Percentiles rank a stretch among this genome's conserved stretches.
Conservation (phyloP, 2,888 invertebrate genomes). For the Bibio marci region DNA sequence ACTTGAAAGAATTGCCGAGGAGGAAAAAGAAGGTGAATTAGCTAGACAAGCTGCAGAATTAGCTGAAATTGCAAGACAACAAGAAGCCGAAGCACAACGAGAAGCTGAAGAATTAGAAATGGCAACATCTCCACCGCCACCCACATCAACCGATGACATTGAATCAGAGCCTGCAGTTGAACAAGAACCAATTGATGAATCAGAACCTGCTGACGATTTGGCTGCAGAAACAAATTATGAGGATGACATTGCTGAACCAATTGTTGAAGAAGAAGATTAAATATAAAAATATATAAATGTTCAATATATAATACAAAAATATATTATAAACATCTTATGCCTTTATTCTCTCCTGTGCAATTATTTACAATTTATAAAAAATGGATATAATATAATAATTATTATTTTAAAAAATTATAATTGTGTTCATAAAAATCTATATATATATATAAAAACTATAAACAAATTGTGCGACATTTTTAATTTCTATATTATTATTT, state of each 20-base stretch:
- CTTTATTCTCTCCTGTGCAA: no score
- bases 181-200: conserved; percentile 12
- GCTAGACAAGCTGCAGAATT: conserved; percentile 55
- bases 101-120: conserved; percentile 22
- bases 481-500: no score
- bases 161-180: conserved; percentile 20
- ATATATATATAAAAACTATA: no score
- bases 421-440: no score
- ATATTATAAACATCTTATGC: no score
- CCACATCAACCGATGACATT: conserved; percentile 23
- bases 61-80: conserved; percentile 45
- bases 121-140: conserved; percentile 29
- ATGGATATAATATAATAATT: no score
- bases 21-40: conserved; percentile 43
- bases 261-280: conserved; percentile 17
- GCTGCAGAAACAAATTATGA: no score
- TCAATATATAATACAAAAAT: no score
- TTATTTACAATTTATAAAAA: no score
- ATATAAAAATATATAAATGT: no score
- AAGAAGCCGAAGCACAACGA: conserved; percentile 41
- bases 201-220: conserved; percentile 8
- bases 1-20: conserved; percentile 33
- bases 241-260: conserved; percentile 24
- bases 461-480: no score
- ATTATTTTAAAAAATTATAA: no score